Conservation (phyloP, 35 echinoderm and acorn worm genomes). For the Anneissia japonica region DNA sequence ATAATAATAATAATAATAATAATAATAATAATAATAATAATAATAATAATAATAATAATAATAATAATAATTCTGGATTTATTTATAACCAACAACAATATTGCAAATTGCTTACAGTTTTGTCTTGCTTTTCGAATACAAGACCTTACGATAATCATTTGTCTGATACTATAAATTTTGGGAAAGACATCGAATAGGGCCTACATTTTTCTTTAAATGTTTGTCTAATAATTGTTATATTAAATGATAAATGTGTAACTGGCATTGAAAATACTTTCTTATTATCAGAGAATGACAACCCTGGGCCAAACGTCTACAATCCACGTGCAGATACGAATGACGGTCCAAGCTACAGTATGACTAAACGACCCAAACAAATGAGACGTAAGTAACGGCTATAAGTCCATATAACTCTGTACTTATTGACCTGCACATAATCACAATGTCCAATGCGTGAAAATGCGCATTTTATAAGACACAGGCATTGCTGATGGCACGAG, state of each 20-base stretch:
- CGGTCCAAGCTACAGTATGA: constrained; percentile 91
- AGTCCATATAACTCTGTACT: too few relatives aligned
- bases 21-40: too few relatives aligned
- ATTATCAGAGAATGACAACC: constrained; percentile 40
- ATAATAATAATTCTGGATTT: too few relatives aligned
- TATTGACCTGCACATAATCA: too few relatives aligned
- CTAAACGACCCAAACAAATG: constrained; percentile 42
- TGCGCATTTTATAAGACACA: too few relatives aligned
- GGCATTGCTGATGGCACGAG: too few relatives aligned
- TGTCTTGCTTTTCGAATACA: neutral
- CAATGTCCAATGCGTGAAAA: too few relatives aligned
- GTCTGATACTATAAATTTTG: neutral
- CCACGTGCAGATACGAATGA: constrained; percentile 55
- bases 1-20: too few relatives aligned
- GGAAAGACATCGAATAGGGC: neutral
- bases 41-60: too few relatives aligned
- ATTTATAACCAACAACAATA: too few relatives aligned
- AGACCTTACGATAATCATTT: neutral
- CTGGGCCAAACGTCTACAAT: constrained; percentile 67
- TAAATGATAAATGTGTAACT: neutral
- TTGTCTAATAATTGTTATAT: neutral
- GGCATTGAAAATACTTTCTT: neutral
- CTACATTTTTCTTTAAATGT: neutral
- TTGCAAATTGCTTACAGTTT: too few relatives aligned
- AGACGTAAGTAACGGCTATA: constrained; percentile 53